These are phyloP conservation scores for Acholoe squamosa DNA, from an alignment of 2,888 invertebrate species.

Conservation along the genomic window DNA sequence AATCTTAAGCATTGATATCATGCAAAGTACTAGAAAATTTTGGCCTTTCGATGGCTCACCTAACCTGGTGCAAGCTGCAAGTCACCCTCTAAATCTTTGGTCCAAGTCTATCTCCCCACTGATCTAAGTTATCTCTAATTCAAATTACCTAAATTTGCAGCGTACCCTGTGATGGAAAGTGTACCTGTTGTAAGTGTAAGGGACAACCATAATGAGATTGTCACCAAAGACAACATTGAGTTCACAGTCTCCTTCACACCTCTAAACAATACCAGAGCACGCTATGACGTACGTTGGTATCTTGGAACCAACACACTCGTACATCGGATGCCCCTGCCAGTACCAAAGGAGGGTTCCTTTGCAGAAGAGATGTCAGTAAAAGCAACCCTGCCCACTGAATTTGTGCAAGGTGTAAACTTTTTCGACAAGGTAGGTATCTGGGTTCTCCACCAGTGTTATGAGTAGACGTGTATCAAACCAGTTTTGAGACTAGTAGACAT, in stretches of 20 bases:
- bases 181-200: constrained; percentile 29
- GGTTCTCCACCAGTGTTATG: neutral
- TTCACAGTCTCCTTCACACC: constrained; percentile 30
- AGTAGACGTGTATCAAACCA: neutral
- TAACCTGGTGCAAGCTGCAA: too few relatives aligned
- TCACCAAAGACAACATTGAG: constrained; percentile 46
- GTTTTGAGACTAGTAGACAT: too few relatives aligned
- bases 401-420: constrained; percentile 19
- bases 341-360: neutral
- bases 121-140: neutral
- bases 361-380: neutral
- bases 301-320: constrained; percentile 31
- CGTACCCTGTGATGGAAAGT: constrained; percentile 58
- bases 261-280: constrained; percentile 22
- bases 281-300: constrained; percentile 66
- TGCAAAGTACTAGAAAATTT: too few relatives aligned
- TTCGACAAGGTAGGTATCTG: constrained; percentile 31
- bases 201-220: neutral
- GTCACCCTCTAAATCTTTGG: too few relatives aligned
- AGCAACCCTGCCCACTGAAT: neutral
- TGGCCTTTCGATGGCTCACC: too few relatives aligned
- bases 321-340: neutral
- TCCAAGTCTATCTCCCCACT: too few relatives aligned
- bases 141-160: constrained; percentile 51
- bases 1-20: too few relatives aligned